A percentile compares a stretch with the other conserved stretches of the same genome.
Evolutionary conservation across 2,797 vertebrate genomes (phyloP).

Genomic region (Emydoidea blandingii): DNA sequence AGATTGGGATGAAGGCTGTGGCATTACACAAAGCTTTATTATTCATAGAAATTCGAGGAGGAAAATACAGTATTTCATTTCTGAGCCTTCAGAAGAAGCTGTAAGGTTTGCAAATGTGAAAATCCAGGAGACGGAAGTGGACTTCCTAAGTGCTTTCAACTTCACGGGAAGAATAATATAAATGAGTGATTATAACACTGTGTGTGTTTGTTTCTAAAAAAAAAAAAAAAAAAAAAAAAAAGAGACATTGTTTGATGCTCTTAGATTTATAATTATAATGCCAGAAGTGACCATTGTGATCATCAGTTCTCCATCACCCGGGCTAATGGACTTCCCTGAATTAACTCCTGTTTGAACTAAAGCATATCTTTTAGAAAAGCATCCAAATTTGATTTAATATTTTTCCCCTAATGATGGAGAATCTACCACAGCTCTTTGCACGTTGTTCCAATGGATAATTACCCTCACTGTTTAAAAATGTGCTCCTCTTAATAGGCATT

Average conservation of each 20-base stretch:
- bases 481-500: not conserved
- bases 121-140: not conserved
- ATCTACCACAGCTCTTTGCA: rapidly evolving
- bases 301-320: slow-evolving; percentile 1
- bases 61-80: slow-evolving; percentile 45
- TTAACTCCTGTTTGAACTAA: not conserved
- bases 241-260: rapidly evolving
- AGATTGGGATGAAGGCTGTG: slow-evolving; percentile 54
- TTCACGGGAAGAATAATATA: not conserved
- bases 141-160: slow-evolving; percentile 24
- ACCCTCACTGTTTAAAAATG: not conserved
- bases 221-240: not conserved
- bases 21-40: slow-evolving; percentile 58
- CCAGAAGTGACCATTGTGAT: not conserved
- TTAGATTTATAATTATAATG: not conserved
- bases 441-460: not conserved
- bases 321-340: rapidly evolving
- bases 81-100: slow-evolving; percentile 22
- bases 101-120: not conserved
- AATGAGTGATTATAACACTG: not conserved
- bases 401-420: not conserved
- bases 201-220: too few relatives aligned
- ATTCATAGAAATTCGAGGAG: slow-evolving; percentile 53
- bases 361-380: too few relatives aligned
- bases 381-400: too few relatives aligned